These are phyloP conservation scores for Ascidia mentula DNA, from an alignment of 23 tunicate species.

Conservation along the genomic window DNA sequence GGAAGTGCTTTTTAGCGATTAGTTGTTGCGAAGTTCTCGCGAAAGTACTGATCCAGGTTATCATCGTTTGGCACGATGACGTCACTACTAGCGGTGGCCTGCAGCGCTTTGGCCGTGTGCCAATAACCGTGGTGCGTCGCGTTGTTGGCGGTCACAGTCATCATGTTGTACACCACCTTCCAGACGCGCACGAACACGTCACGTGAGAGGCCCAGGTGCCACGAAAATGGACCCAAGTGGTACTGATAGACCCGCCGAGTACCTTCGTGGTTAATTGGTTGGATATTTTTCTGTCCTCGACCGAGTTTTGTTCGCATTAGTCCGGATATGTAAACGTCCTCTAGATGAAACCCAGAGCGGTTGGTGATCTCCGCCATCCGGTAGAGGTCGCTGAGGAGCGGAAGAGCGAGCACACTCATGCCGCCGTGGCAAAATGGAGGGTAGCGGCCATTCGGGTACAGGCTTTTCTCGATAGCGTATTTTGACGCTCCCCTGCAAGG, in stretches of 20 bases:
- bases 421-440: slow-evolving; percentile 87
- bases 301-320: slow-evolving; percentile 40
- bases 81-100: not conserved
- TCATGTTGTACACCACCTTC: not conserved
- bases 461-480: slow-evolving; percentile 34
- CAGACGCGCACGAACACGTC: not conserved
- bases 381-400: slow-evolving; percentile 43
- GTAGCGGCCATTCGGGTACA: slow-evolving; percentile 28
- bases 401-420: slow-evolving; percentile 34
- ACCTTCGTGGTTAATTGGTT: not conserved
- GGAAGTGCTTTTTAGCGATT: not conserved
- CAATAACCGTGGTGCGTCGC: not conserved
- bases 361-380: slow-evolving; percentile 61
- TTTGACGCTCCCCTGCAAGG: slow-evolving; percentile 14
- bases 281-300: not conserved
- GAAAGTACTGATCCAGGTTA: not conserved
- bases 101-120: not conserved
- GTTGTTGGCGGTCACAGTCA: not conserved
- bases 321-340: slow-evolving; percentile 67
- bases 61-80: not conserved
- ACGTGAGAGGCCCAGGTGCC: slow-evolving; percentile 8
- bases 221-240: not conserved
- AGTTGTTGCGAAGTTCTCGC: not conserved
- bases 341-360: slow-evolving; percentile 52
- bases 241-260: not conserved